phyloP scores from a whole-genome alignment of 2,888 invertebrate species.

The Apodemia mormo region DNA sequence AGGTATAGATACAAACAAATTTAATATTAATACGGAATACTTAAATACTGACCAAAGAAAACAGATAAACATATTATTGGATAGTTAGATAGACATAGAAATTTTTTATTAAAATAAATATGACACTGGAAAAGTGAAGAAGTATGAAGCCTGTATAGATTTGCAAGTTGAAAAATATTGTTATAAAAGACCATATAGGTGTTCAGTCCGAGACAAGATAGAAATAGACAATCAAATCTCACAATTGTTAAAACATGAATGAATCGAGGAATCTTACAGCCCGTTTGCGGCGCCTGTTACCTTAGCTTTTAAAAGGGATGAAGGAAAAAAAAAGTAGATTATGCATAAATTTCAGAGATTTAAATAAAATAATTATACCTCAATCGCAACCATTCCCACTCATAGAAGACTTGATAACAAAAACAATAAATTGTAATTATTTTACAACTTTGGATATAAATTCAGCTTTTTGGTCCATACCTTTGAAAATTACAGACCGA shows the following conservation, averaged over 20 bases:
- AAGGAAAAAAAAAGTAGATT: not conserved
- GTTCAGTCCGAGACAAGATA: not conserved
- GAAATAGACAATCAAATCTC: not conserved
- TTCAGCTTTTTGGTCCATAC: slow-evolving; percentile 55
- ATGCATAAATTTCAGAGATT: not conserved
- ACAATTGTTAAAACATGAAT: too few relatives aligned
- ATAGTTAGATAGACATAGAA: not conserved
- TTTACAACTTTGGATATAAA: slow-evolving; percentile 50
- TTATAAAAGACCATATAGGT: not conserved
- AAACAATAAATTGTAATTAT: slow-evolving; percentile 46
- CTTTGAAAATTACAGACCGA: slow-evolving; percentile 45
- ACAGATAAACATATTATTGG: not conserved
- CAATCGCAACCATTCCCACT: slow-evolving; percentile 7
- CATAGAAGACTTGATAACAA: slow-evolving; percentile 42
- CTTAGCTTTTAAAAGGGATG: too few relatives aligned
- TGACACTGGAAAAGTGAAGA: not conserved
- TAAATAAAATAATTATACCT: slow-evolving; percentile 13
- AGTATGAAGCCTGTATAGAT: not conserved
- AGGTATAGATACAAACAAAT: slow-evolving; percentile 31
- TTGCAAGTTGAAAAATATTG: not conserved
- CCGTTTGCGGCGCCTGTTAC: too few relatives aligned
- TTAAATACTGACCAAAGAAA: too few relatives aligned
- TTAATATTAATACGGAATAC: slow-evolving; percentile 26
- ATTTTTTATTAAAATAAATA: not conserved
- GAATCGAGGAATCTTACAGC: too few relatives aligned